Percentiles rank a stretch among this genome's conserved stretches.
Evolutionary conservation across 64 coral and sea anemone species (phyloP).

Genomic region (Montipora sp.): DNA sequence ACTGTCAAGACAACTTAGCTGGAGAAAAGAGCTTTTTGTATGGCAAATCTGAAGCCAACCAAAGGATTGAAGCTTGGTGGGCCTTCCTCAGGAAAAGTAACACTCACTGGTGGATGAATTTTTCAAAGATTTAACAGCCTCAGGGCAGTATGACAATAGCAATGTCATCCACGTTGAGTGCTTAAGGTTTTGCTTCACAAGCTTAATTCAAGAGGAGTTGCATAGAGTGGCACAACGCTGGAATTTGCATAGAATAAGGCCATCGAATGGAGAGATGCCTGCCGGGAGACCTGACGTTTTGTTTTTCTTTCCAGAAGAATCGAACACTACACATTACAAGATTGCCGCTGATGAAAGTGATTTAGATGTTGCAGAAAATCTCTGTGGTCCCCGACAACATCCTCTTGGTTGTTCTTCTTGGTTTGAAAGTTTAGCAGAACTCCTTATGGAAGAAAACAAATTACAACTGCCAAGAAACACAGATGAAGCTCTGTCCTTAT

Average conservation of each 20-base stretch:
- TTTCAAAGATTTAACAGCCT: constrained; percentile 52
- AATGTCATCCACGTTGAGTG: constrained; percentile 48
- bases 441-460: constrained; percentile 39
- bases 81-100: constrained; percentile 57
- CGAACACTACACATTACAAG: constrained; percentile 39
- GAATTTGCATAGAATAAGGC: constrained; percentile 58
- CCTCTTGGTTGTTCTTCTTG: constrained; percentile 38
- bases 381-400: constrained; percentile 28
- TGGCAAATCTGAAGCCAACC: too few relatives aligned
- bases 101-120: constrained; percentile 37
- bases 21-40: constrained; percentile 22
- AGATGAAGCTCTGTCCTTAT: constrained; percentile 32
- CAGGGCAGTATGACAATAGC: constrained; percentile 36
- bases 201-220: constrained; percentile 20
- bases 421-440: constrained; percentile 40
- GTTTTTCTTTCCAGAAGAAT: constrained; percentile 32
- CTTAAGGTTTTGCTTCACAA: constrained; percentile 47
- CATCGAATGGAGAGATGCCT: constrained; percentile 36
- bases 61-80: constrained; percentile 25
- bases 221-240: constrained; percentile 45
- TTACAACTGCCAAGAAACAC: constrained; percentile 48
- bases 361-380: constrained; percentile 42
- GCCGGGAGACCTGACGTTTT: constrained; percentile 35
- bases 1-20: not conserved
- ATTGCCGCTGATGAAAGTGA: constrained; percentile 26